These are phyloP conservation scores for Netelia melanura DNA, from an alignment of 2,888 invertebrate genomes.

Conservation along the genomic window DNA sequence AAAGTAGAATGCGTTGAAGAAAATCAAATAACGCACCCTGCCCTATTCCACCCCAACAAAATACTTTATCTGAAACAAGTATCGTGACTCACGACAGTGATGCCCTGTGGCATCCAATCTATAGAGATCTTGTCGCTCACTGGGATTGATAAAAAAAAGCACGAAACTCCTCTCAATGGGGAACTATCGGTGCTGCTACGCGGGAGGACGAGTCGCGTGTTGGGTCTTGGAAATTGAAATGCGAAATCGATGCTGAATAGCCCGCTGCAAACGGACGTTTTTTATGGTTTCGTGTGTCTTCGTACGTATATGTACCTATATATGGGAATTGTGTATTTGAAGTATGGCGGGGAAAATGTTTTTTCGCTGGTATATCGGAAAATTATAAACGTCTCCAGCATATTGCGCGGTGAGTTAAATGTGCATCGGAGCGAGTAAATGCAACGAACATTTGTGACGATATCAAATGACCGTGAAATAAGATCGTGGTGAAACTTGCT, in stretches of 20 bases:
- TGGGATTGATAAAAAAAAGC: conserved; percentile 21
- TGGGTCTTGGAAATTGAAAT: conserved; percentile 62
- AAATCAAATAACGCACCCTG: background rate
- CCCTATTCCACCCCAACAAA: background rate
- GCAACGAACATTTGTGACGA: conserved; percentile 62
- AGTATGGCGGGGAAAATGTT: conserved; percentile 38
- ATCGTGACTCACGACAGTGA: conserved; percentile 15
- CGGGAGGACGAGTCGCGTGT: conserved; percentile 20
- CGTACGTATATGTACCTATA: background rate
- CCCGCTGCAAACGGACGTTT: conserved; percentile 53
- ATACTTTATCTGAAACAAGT: background rate
- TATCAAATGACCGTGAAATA: conserved; percentile 68
- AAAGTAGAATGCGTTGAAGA: background rate
- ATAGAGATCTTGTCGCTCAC: conserved; percentile 45
- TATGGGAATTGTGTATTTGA: conserved; percentile 27
- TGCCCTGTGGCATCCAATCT: conserved; percentile 50
- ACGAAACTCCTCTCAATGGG: conserved; percentile 47
- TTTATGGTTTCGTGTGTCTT: conserved; percentile 4
- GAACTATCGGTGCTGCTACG: conserved; percentile 29
- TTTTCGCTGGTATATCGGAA: conserved; percentile 52
- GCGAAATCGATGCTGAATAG: conserved; percentile 64
- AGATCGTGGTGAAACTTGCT: conserved; percentile 46
- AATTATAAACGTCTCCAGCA: conserved; percentile 56
- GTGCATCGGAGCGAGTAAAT: conserved; percentile 52
- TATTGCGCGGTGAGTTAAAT: conserved; percentile 49